Percentiles rank a stretch among this genome's conserved stretches.
These are phyloP conservation scores for Spodoptera exigua DNA, from an alignment of 2,888 invertebrate species.

Conservation along the genomic window DNA sequence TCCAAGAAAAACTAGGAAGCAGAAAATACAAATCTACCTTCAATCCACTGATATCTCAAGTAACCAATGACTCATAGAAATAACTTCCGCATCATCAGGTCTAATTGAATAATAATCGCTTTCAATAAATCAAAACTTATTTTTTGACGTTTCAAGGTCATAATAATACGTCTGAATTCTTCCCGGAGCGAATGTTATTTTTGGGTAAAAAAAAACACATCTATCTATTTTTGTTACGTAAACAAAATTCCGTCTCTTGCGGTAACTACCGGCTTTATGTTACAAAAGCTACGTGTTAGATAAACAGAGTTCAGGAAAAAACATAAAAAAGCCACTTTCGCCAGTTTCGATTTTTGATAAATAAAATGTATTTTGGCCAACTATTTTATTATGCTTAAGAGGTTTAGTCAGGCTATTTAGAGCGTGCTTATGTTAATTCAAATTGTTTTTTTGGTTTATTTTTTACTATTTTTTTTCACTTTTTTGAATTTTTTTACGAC, in stretches of 20 bases:
- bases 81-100: too few relatives aligned
- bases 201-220: slow-evolving; percentile 18
- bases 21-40: too few relatives aligned
- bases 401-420: slow-evolving; percentile 1
- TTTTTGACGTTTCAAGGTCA: slow-evolving; percentile 20
- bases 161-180: slow-evolving; percentile 4
- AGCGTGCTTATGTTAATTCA: too few relatives aligned
- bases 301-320: slow-evolving; percentile 46
- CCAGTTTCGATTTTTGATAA: slow-evolving; percentile 37
- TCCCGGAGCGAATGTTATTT: slow-evolving; percentile 29
- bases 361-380: slow-evolving; percentile 29
- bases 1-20: too few relatives aligned
- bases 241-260: slow-evolving; percentile 50
- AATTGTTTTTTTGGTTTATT: too few relatives aligned
- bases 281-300: slow-evolving; percentile 49
- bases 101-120: too few relatives aligned
- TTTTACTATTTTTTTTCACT: too few relatives aligned
- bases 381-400: slow-evolving; percentile 13
- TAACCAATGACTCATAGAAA: too few relatives aligned
- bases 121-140: slow-evolving; percentile 18
- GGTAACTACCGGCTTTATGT: slow-evolving; percentile 54
- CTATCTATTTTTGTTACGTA: slow-evolving; percentile 52
- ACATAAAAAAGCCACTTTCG: slow-evolving; percentile 47
- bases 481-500: too few relatives aligned
- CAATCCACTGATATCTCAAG: too few relatives aligned